Evolutionary conservation across 2,113 vertebrate genomes (phyloP).

Genomic region (Cyanocitta stelleri): DNA sequence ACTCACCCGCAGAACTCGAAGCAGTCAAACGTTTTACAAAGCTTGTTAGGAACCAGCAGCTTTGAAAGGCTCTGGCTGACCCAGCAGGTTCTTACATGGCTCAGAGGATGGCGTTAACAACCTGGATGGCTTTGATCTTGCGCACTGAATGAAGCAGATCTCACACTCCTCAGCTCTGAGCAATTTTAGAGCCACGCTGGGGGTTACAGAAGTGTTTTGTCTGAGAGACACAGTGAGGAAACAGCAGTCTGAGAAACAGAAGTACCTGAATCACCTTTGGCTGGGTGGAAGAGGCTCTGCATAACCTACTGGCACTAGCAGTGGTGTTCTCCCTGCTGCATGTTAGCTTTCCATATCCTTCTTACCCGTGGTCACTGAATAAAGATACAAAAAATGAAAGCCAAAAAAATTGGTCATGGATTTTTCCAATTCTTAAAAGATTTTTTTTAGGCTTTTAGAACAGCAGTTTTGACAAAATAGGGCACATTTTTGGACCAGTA

Average conservation of each 20-base stretch:
- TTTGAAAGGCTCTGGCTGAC: neutral
- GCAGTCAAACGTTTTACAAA: neutral
- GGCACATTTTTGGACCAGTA: neutral
- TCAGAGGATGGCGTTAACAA: neutral
- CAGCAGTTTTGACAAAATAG: neutral
- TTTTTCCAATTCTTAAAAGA: neutral
- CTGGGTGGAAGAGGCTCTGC: neutral
- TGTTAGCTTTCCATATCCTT: neutral
- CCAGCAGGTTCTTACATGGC: neutral
- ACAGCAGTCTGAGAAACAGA: neutral
- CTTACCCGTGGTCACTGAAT: neutral
- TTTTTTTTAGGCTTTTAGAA: neutral
- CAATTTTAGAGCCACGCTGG: neutral
- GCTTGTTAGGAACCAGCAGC: neutral
- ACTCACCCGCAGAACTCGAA: neutral
- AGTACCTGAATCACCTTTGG: neutral
- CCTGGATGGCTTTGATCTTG: neutral
- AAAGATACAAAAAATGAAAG: neutral
- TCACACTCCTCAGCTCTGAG: neutral
- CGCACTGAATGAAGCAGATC: neutral
- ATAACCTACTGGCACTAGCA: neutral
- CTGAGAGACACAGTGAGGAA: neutral
- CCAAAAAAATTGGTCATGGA: neutral
- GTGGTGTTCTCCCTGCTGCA: neutral
- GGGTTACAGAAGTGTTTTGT: neutral